Evolutionary conservation across 2,113 vertebrate species (phyloP), one percentile per base, ranked within the genome.

Genomic region (Ailuropoda melanoleuca): DNA sequence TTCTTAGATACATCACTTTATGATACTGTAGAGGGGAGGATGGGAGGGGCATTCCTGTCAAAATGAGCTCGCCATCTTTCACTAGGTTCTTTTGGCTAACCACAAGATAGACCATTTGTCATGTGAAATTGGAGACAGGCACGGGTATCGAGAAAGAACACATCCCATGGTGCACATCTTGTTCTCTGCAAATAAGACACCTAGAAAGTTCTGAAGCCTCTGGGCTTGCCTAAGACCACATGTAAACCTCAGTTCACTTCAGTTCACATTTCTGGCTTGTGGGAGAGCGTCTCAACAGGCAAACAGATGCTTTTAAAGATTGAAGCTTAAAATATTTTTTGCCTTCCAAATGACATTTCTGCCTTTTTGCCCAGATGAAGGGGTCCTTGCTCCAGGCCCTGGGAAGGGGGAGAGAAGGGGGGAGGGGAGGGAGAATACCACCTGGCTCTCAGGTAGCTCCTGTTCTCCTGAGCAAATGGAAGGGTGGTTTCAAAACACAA

Each of bases 251-350:
- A 5, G 58, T 70, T 88, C 72, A 66, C 60, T 39, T 46, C 15
- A n/a, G 64, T 37, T 95, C 95, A 55, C 82, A 24, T 34, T 74
- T 78, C 95, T 84, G 86, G 84, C 72, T 93, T 12, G 2, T 24
- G 17, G 58, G 74, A 93, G n/a, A 72, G 31, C 9, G 50, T 86
- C 86, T 93, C 15, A 26, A 83, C n/a, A 50, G 11, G 81, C 82
- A 94, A 85, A 70, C 78, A 31, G 87, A 93, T 70, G 83, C 83
- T 96, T 94, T 91, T 80, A 58, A 90, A 89, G 86, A 95, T 2
- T n/a, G 74, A 94, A 66, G 70, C 78, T 96, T 85, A 56, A 96
- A 82, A 50, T 77, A 5, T 48, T 12, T 53, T 97, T 72, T 93
- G 72, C 53, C 93, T 89, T 94, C 83, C 72, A 92, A 50, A 43